phyloP scores from a whole-genome alignment of 1,140 invertebrate species.

The Drosophila obscura region DNA sequence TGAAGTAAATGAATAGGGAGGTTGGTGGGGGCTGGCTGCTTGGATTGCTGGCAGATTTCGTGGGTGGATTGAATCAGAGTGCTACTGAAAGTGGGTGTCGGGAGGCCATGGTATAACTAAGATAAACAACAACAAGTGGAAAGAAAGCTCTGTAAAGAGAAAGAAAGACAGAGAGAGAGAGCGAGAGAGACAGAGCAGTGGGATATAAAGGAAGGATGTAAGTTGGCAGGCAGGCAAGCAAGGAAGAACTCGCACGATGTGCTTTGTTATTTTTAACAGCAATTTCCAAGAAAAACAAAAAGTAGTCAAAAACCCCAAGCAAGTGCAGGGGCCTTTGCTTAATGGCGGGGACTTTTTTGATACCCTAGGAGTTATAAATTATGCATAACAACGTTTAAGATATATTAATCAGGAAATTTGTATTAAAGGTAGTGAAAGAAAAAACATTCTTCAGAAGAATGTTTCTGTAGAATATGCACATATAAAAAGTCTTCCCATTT shows the following conservation, averaged over 20 bases:
- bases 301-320: constrained; percentile 35
- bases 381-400: no score
- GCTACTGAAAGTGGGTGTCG: background rate
- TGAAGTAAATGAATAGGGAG: constrained; percentile 19
- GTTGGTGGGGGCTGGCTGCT: background rate
- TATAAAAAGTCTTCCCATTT: no score
- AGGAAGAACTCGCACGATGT: constrained; percentile 60
- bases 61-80: no score
- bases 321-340: constrained; percentile 3
- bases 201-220: constrained; percentile 54
- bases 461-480: no score
- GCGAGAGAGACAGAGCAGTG: background rate
- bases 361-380: no score
- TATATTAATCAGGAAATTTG: no score
- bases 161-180: background rate
- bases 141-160: background rate
- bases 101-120: constrained; percentile 51
- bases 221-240: constrained; percentile 52
- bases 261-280: constrained; percentile 81
- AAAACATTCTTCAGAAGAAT: no score
- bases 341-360: no score
- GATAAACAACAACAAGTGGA: constrained; percentile 52
- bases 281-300: constrained; percentile 80
- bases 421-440: no score
- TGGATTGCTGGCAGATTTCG: background rate